Base-by-base conservation (phyloP, 2,888 invertebrate species). In the Salticus scenicus region DNA sequence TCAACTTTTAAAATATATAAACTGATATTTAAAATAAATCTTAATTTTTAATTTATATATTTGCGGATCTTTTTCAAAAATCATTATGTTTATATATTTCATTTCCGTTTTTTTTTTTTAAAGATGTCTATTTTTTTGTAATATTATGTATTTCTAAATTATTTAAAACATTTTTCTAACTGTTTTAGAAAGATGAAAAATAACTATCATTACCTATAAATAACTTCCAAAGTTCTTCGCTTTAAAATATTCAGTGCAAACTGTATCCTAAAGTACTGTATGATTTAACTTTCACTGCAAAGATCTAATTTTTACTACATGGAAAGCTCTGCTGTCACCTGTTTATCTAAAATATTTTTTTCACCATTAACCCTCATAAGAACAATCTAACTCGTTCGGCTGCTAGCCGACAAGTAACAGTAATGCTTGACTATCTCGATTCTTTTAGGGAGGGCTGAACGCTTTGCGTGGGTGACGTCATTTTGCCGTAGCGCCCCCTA, bases 341-440 rank as follows among this genome's bases (percentile, higher is more conserved):
- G 57, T 57, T 5, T 57, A 24, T 57, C 4, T 4, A 24, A 5
- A 57, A 20, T 17, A 24, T 1, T 17, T n/a, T n/a, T 4, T 4
- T 57, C 24, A 57, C 24, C 24, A n/a, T n/a, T 10, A 31, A 10
- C 33, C 12, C 8, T 67, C 24, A n/a, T n/a, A n/a, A n/a, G n/a
- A n/a, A 67, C 67, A 33, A 67, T 24, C 67, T 33, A 20, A 67
- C 37, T 42, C 47, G 24, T n/a, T 47, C 66, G 63, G 72, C 72
- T 42, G 33, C 80, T 51, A 51, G 71, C 73, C 73, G 73, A 70
- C 67, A 80, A 73, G 66, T 80, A 72, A 80, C 28, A 80, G 80
- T 66, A 51, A n/a, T 33, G 72, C 66, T 80, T 80, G 72, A 73
- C 71, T 66, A 80, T 80, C 66, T 73, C 80, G 67, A 67, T 67